These are phyloP conservation scores for Serrognathus titanus DNA, from an alignment of 2,888 invertebrate species.

Conservation along the genomic window DNA sequence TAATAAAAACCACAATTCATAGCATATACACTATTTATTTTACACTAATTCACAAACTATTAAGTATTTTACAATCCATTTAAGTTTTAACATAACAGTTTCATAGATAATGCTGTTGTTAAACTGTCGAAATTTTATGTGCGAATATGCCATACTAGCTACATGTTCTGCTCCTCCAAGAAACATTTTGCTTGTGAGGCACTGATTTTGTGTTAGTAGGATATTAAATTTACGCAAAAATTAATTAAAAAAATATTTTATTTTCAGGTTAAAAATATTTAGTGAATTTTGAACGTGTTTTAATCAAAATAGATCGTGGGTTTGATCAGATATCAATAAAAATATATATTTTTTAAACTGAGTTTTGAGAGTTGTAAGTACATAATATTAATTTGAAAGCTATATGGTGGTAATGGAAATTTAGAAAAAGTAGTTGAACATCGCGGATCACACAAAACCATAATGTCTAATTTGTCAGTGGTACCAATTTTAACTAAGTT, in stretches of 20 bases:
- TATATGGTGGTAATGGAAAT: too few species aligned
- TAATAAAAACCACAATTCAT: not conserved
- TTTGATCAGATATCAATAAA: too few species aligned
- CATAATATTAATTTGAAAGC: too few species aligned
- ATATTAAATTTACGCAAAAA: not conserved
- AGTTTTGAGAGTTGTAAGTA: too few species aligned
- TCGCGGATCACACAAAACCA: too few species aligned
- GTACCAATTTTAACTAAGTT: too few species aligned
- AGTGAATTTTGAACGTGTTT: too few species aligned
- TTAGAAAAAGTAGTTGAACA: too few species aligned
- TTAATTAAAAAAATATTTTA: not conserved
- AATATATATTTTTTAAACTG: too few species aligned
- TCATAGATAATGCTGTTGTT: conserved; percentile 6
- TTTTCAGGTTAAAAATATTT: not conserved
- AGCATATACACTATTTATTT: conserved; percentile 42
- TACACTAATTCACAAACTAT: conserved; percentile 49
- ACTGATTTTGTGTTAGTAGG: not conserved
- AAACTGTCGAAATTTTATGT: not conserved
- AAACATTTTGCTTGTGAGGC: not conserved
- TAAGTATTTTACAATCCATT: conserved; percentile 44
- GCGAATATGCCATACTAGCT: not conserved
- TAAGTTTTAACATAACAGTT: conserved; percentile 16
- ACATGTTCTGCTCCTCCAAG: not conserved
- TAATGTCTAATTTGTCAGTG: too few species aligned
- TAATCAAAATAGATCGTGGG: too few species aligned